A percentile compares a stretch with the other conserved stretches of the same genome.
These are phyloP conservation scores for Avahi laniger DNA, from an alignment of 2,797 vertebrate genomes.

Conservation along the genomic window DNA sequence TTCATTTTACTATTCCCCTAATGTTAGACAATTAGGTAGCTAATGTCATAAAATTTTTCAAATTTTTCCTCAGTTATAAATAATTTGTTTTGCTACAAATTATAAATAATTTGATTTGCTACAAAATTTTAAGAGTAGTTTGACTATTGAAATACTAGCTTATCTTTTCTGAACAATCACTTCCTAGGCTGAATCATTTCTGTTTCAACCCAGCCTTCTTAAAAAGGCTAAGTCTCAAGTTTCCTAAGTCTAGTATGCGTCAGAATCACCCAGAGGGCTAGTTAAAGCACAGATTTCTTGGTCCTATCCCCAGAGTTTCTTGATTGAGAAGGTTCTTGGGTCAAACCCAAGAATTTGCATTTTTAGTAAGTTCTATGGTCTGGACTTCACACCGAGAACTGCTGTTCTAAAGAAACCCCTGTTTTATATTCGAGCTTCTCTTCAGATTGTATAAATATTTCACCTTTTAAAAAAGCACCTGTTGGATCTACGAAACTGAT, in stretches of 20 bases:
- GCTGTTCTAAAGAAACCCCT: background rate
- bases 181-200: background rate
- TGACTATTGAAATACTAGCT: background rate
- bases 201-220: background rate
- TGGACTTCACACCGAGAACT: background rate
- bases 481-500: background rate
- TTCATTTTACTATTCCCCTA: background rate
- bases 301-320: background rate
- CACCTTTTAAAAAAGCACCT: background rate
- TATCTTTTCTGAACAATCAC: background rate
- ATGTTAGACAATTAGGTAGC: background rate
- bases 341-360: background rate
- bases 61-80: background rate
- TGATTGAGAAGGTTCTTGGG: background rate
- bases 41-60: background rate
- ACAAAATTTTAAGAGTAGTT: conserved; percentile 16
- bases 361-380: background rate
- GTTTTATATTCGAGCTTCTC: background rate
- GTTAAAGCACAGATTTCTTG: background rate
- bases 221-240: background rate
- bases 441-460: background rate
- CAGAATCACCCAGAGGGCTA: background rate
- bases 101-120: conserved; percentile 6
- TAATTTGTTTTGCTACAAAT: background rate
- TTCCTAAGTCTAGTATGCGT: background rate